A percentile compares a stretch with the other conserved stretches of the same genome.
Conservation (phyloP, 2,888 invertebrate genomes). For the Drosophila anceps region DNA sequence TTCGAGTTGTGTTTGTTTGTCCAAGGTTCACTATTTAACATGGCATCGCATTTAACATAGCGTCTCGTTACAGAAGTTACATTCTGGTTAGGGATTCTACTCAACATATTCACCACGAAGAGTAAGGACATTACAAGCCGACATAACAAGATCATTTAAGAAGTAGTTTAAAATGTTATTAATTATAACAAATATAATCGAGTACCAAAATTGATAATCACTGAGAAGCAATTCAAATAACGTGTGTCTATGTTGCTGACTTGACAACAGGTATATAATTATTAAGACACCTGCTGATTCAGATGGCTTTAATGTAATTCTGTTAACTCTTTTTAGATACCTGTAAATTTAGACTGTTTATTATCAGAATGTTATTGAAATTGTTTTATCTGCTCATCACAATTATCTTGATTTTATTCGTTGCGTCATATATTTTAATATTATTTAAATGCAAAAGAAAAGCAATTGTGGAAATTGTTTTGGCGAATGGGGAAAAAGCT, state of each 20-base stretch:
- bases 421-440: slow-evolving; percentile 33
- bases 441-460: slow-evolving; percentile 41
- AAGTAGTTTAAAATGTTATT: background rate
- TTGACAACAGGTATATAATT: slow-evolving; percentile 4
- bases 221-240: background rate
- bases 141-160: background rate
- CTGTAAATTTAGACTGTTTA: background rate
- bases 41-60: slow-evolving; percentile 31
- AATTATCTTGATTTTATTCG: slow-evolving; percentile 9
- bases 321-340: slow-evolving; percentile 25
- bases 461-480: slow-evolving; percentile 22
- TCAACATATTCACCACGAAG: slow-evolving; percentile 28
- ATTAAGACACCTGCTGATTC: slow-evolving; percentile 17
- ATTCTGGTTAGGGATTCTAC: slow-evolving; percentile 2
- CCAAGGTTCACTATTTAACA: slow-evolving; percentile 10
- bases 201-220: background rate
- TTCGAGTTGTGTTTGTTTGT: background rate
- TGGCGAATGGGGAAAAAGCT: slow-evolving; percentile 16
- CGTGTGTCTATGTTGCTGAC: background rate
- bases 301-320: slow-evolving; percentile 2
- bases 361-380: slow-evolving; percentile 21
- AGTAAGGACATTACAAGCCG: slow-evolving; percentile 18
- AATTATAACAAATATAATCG: background rate
- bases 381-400: slow-evolving; percentile 3
- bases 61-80: slow-evolving; percentile 15